Evolutionary conservation across 2,113 vertebrate species (phyloP).

Genomic region (Fulica atra): DNA sequence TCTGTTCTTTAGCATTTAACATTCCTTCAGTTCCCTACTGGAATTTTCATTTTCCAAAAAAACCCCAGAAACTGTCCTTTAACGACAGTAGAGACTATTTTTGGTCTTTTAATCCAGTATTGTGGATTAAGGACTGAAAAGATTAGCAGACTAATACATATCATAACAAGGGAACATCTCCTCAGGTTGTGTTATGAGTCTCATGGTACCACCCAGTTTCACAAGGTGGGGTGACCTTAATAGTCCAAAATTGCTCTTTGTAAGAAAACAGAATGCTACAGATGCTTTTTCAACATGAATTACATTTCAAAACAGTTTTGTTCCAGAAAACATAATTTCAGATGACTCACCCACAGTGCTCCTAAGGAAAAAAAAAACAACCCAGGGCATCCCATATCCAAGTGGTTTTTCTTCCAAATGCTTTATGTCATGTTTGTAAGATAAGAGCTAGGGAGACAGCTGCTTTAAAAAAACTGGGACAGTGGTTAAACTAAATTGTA

Average conservation of each 20-base stretch:
- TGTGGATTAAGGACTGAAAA: slow-evolving; percentile 13
- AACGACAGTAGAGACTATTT: background rate
- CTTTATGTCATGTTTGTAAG: background rate
- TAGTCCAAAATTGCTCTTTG: background rate
- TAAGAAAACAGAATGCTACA: background rate
- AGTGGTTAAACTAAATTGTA: background rate
- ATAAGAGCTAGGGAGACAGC: background rate
- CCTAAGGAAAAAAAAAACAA: background rate
- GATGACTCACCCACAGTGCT: background rate
- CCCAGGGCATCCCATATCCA: background rate
- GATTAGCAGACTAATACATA: slow-evolving; percentile 10
- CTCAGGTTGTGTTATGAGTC: background rate
- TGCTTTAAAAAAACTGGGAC: background rate
- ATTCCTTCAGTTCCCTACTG: background rate
- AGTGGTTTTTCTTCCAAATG: background rate
- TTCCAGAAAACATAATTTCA: background rate
- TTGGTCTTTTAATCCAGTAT: background rate
- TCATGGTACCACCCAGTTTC: background rate
- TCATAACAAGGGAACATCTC: background rate
- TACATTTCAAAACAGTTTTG: background rate
- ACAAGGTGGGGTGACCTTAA: background rate
- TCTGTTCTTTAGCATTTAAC: background rate
- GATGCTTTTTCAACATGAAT: background rate
- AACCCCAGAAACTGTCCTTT: background rate
- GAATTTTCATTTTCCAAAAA: background rate